Evolutionary conservation across 2,888 invertebrate species (phyloP), one percentile per base, ranked within the genome.

Genomic region (Vandiemenella viatica): DNA sequence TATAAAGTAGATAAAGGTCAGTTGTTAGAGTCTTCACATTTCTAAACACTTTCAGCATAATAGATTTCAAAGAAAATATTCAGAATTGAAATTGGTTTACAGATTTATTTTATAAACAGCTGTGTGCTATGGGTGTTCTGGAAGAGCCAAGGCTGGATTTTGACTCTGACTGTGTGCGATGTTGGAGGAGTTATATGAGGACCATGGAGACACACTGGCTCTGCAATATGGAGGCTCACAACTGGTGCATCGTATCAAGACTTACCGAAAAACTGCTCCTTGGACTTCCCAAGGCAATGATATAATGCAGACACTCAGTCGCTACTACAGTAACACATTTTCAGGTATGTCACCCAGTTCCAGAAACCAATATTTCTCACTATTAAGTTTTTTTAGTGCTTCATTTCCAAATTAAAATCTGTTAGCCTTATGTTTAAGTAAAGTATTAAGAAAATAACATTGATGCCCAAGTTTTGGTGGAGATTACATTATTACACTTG

Each of bases 221-320:
- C 67, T 95, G 55, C 97, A 95, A 62, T 99, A 99, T 63, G 98
- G 97, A 1, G 98, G 98, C 5, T 97, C 96, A 0, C 97, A 97
- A 66, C 68, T 99, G 46, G 98, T 98, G 1, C 98, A 99, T 66
- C 75, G 88, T 63, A 80, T 82, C 53, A 77, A 81, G 62, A 80
- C 80, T 0, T 83, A 83, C 61, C 74, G 91, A 10, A 91, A 91
- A 70, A 90, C 90, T 0, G 90, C 95, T 0, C 91, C 92, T 0
- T 90, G 91, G 88, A 91, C 93, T 0, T 92, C 93, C 1, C 93
- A 95, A 68, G 95, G 96, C 51, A 89, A 95, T 61, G 98, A 98
- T 63, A 95, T 98, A 48, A 92, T 98, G 86, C 96, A 97, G 69
- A 96, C 96, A 0, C 67, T 98, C 8, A 95, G 96, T 56, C 76